These are phyloP conservation scores for Diuraphis noxia DNA, from an alignment of 1,140 invertebrate species.

Conservation along the genomic window DNA sequence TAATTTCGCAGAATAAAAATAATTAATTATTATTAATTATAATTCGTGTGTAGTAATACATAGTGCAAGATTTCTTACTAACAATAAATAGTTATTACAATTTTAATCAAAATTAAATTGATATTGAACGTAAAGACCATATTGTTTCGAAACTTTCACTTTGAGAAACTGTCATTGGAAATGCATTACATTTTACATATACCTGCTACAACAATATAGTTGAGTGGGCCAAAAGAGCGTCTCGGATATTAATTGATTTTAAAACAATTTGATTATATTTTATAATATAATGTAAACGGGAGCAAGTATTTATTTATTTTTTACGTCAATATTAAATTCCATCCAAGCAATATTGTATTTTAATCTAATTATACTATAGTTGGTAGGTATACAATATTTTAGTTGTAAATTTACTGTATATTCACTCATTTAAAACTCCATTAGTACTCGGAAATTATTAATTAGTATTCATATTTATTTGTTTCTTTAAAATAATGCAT, in stretches of 20 bases:
- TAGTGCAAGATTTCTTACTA: not conserved
- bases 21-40: not conserved
- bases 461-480: not conserved
- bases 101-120: not conserved
- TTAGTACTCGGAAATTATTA: not conserved
- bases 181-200: not conserved
- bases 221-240: not conserved
- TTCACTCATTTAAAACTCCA: not conserved
- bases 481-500: not conserved
- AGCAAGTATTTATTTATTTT: not conserved
- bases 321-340: not conserved
- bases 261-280: not conserved
- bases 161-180: not conserved
- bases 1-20: not conserved
- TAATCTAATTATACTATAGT: not conserved
- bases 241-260: not conserved
- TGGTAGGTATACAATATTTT: not conserved
- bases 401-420: not conserved
- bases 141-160: not conserved
- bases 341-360: not conserved
- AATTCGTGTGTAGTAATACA: not conserved
- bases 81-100: not conserved
- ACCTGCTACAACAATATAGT: not conserved
- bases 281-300: not conserved
- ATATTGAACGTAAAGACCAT: not conserved